Conservation (phyloP, 2,797 vertebrate genomes). For the Glossophaga mutica region DNA sequence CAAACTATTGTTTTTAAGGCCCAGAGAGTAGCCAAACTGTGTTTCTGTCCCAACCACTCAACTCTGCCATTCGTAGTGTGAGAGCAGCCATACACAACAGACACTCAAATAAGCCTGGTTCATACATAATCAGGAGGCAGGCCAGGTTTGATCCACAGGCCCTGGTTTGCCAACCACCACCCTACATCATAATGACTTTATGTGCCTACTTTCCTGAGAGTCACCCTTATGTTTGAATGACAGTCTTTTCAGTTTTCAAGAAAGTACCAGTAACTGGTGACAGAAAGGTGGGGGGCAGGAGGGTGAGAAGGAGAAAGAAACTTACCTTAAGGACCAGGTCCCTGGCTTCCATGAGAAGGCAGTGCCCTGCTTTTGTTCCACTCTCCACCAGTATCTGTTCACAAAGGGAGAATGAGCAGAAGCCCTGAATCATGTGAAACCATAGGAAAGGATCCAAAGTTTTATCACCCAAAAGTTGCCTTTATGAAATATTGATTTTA, state of each 20-base stretch:
- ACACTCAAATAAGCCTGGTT: not conserved
- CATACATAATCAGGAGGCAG: not conserved
- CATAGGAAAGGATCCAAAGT: not conserved
- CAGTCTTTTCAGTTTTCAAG: not conserved
- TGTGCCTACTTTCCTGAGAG: not conserved
- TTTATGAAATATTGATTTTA: not conserved
- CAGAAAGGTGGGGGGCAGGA: not conserved
- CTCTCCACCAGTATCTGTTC: slow-evolving; percentile 89
- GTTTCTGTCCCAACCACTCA: not conserved
- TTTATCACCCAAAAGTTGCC: not conserved
- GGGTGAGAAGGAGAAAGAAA: not conserved
- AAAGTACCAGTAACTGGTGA: not conserved
- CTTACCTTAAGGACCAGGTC: slow-evolving; percentile 84
- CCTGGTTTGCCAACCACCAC: not conserved
- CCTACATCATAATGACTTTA: not conserved
- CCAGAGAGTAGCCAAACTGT: not conserved
- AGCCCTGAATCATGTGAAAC: not conserved
- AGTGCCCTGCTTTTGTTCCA: slow-evolving; percentile 90
- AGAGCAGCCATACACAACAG: not conserved
- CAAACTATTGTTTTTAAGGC: not conserved
- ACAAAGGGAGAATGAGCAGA: not conserved
- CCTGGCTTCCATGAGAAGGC: slow-evolving; percentile 90
- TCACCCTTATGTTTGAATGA: not conserved
- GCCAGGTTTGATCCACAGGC: not conserved
- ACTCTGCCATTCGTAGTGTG: not conserved